A percentile compares a stretch with the other conserved stretches of the same genome.
Evolutionary conservation across 2,797 vertebrate species (phyloP).

Genomic region (Etheostoma perlongum): DNA sequence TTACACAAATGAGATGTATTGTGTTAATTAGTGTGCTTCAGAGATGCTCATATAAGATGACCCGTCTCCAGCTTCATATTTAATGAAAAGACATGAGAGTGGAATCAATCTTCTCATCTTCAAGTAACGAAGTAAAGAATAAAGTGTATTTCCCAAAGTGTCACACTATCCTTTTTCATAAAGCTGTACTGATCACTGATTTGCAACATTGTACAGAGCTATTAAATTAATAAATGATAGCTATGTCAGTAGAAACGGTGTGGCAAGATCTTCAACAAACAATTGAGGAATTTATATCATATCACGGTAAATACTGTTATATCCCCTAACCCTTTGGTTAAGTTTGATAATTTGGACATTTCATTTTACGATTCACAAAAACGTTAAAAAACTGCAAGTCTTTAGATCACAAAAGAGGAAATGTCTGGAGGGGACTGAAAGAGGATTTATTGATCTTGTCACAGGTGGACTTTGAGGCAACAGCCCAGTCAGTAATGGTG

Average conservation of each 20-base stretch:
- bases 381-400: neutral
- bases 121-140: too few species aligned
- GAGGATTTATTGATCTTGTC: slow-evolving; percentile 34
- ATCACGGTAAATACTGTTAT: neutral
- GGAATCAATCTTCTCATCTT: neutral
- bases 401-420: neutral
- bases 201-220: neutral
- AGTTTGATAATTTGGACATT: neutral
- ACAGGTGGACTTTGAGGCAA: slow-evolving; percentile 88
- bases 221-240: neutral
- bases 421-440: neutral
- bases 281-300: neutral
- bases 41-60: neutral
- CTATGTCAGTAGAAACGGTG: neutral
- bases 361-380: neutral
- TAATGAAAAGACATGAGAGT: neutral
- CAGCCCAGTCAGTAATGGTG: slow-evolving; percentile 84
- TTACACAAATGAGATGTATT: neutral
- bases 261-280: neutral
- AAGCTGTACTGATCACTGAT: neutral
- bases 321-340: neutral
- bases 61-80: neutral
- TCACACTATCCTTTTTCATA: neutral
- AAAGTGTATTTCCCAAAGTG: neutral
- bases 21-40: neutral